Percentiles rank a stretch among this genome's conserved stretches.
Evolutionary conservation across 2,888 invertebrate species (phyloP).

Genomic region (Chirona hameri): DNA sequence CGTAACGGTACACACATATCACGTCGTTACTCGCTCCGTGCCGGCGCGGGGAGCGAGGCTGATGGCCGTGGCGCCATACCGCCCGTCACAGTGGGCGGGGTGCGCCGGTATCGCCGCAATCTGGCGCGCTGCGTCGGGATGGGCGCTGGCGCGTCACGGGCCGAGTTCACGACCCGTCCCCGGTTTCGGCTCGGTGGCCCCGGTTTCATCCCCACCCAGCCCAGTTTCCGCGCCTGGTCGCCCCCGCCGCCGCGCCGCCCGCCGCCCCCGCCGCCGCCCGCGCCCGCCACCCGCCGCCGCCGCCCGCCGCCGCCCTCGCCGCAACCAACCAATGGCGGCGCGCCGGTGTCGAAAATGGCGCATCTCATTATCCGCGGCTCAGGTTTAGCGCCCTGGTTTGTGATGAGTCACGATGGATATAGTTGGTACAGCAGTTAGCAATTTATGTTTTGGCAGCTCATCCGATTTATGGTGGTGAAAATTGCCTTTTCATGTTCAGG

Average conservation of each 20-base stretch:
- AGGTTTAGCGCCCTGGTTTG: no score
- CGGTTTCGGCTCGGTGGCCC: not conserved
- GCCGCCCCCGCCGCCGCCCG: not conserved
- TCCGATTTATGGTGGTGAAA: no score
- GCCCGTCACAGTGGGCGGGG: not conserved
- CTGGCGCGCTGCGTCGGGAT: not conserved
- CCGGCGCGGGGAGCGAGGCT: not conserved
- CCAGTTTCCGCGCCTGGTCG: not conserved
- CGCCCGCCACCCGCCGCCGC: not conserved
- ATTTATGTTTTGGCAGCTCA: no score
- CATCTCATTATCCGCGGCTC: no score
- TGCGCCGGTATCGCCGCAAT: not conserved
- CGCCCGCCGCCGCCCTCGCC: no score
- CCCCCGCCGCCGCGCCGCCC: not conserved
- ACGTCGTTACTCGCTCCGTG: no score
- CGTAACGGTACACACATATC: no score
- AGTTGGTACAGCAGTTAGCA: no score
- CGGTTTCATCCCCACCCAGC: not conserved
- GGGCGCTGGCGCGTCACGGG: not conserved
- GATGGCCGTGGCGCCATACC: not conserved
- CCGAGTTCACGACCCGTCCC: not conserved
- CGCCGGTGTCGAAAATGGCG: no score
- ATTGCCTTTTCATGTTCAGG: no score
- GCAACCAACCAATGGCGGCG: no score
- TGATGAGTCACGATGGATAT: no score